Evolutionary conservation across 2,797 vertebrate species (phyloP).

Genomic region (Dermochelys coriacea): DNA sequence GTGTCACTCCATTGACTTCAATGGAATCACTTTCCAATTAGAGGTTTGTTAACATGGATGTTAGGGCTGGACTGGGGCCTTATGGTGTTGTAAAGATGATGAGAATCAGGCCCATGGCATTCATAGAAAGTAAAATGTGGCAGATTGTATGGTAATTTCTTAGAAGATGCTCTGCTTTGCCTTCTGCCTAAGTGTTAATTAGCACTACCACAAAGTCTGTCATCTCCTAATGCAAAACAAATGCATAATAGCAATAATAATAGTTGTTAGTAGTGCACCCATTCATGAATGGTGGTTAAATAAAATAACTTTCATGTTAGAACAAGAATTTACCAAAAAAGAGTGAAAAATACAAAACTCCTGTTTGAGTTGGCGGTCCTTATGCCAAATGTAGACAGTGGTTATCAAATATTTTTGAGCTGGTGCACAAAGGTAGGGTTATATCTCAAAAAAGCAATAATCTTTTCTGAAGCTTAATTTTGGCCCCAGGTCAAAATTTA

Average conservation of each 20-base stretch:
- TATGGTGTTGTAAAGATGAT: not conserved
- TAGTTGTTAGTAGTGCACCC: slow-evolving; percentile 46
- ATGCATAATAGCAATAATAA: slow-evolving; percentile 33
- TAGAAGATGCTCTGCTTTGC: slow-evolving; percentile 22
- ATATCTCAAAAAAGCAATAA: slow-evolving; percentile 26
- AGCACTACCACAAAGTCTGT: slow-evolving; percentile 42
- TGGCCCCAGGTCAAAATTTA: slow-evolving; percentile 37
- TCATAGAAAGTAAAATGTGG: not conserved
- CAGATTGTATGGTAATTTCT: slow-evolving; percentile 36
- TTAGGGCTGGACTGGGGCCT: slow-evolving; percentile 2
- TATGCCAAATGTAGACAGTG: slow-evolving; percentile 1
- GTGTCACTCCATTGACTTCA: slow-evolving; percentile 51
- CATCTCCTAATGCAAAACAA: slow-evolving; percentile 54
- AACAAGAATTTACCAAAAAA: slow-evolving; percentile 20
- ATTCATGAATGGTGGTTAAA: slow-evolving; percentile 58
- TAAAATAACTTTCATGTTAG: slow-evolving; percentile 63
- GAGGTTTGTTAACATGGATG: slow-evolving; percentile 60
- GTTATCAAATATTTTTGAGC: slow-evolving; percentile 21
- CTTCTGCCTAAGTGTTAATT: slow-evolving; percentile 66
- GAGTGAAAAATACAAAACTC: not conserved
- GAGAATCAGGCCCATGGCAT: slow-evolving; percentile 47
- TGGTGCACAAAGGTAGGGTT: slow-evolving; percentile 15
- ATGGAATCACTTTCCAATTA: slow-evolving; percentile 64
- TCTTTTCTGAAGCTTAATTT: slow-evolving; percentile 16
- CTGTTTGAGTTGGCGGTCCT: slow-evolving; percentile 21